Conservation (phyloP, 2,113 vertebrate species). For the Pantherophis guttatus region DNA sequence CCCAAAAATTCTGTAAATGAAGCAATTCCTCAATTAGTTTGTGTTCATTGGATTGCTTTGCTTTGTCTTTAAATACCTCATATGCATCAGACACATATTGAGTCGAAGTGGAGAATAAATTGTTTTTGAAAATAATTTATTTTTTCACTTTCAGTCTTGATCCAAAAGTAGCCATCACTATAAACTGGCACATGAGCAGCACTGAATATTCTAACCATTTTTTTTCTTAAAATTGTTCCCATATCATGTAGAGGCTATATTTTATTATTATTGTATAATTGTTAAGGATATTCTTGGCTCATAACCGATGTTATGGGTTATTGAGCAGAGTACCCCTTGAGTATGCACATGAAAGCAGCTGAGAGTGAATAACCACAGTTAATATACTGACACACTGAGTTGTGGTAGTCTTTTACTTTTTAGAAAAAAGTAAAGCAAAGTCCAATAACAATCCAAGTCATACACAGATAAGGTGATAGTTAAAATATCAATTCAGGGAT, state of each 20-base stretch:
- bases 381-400: too few relatives aligned
- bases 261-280: not conserved
- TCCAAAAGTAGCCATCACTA: not conserved
- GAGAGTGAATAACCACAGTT: too few relatives aligned
- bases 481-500: too few relatives aligned
- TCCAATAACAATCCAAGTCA: too few relatives aligned
- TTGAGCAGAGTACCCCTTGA: too few relatives aligned
- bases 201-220: slow-evolving; percentile 29
- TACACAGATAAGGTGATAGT: too few relatives aligned
- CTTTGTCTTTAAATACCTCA: slow-evolving; percentile 18
- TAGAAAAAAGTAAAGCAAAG: too few relatives aligned
- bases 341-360: too few relatives aligned
- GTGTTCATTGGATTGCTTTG: not conserved
- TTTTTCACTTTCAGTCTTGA: slow-evolving; percentile 20
- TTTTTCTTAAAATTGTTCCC: not conserved
- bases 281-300: too few relatives aligned
- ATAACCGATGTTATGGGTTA: too few relatives aligned
- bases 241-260: not conserved
- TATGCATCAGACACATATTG: slow-evolving; percentile 12
- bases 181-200: not conserved
- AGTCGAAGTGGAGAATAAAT: slow-evolving; percentile 9
- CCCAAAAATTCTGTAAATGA: not conserved
- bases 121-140: not conserved
- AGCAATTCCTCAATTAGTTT: slow-evolving; percentile 9
- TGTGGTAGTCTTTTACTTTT: too few relatives aligned